phyloP scores from a whole-genome alignment of 2,888 invertebrate species.

The Lasioglossum calceatum region DNA sequence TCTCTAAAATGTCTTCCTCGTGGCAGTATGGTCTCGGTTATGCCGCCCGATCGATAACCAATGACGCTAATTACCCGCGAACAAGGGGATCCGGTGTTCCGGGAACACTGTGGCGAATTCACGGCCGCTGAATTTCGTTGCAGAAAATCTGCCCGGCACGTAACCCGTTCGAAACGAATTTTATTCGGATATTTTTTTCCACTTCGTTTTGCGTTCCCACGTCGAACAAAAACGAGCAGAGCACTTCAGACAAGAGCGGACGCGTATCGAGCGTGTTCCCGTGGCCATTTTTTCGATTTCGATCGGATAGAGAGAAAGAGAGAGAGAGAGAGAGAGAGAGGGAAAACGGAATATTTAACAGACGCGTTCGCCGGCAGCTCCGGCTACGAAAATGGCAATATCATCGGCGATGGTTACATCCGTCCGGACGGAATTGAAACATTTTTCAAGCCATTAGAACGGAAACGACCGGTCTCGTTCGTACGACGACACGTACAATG shows the following conservation, averaged over 20 bases:
- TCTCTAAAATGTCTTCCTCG: background rate
- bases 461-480: slow-evolving; percentile 69
- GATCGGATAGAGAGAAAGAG: background rate
- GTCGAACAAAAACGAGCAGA: slow-evolving; percentile 16
- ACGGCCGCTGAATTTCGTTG: background rate
- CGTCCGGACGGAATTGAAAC: slow-evolving; percentile 71
- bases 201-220: slow-evolving; percentile 4
- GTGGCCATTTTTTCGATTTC: slow-evolving; percentile 11
- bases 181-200: background rate
- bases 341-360: slow-evolving; percentile 10
- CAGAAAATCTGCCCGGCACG: background rate
- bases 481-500: slow-evolving; percentile 68
- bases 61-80: slow-evolving; percentile 47
- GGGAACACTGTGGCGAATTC: background rate
- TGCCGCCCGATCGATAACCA: slow-evolving; percentile 40
- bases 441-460: slow-evolving; percentile 75
- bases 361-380: background rate
- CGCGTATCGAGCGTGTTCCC: slow-evolving; percentile 13
- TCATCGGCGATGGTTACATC: slow-evolving; percentile 60
- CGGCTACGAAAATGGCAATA: slow-evolving; percentile 18
- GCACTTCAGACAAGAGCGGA: slow-evolving; percentile 24
- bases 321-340: background rate
- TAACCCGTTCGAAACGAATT: slow-evolving; percentile 4
- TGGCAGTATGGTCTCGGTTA: background rate
- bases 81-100: background rate